These are phyloP conservation scores for Holothuria scabra DNA, from an alignment of 53 echinoderm and acorn worm genomes.

Conservation along the genomic window DNA sequence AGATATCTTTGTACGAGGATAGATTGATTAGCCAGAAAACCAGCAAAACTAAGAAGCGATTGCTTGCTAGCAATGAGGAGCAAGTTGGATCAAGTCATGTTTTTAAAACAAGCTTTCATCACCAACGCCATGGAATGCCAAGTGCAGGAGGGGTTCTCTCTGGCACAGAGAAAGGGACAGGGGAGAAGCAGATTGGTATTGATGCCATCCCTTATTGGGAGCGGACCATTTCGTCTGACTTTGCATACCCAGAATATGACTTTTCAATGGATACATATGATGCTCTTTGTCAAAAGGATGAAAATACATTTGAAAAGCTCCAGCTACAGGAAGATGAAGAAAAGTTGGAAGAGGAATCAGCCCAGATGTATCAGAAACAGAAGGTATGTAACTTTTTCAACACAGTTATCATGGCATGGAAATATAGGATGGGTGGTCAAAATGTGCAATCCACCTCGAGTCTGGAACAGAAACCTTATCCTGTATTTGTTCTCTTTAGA, in stretches of 20 bases:
- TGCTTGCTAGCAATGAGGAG: background rate
- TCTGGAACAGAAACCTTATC: no score
- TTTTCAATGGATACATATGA: conserved; percentile 13
- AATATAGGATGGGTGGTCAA: no score
- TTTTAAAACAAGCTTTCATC: background rate
- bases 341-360: conserved; percentile 21
- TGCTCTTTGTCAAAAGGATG: background rate
- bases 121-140: background rate
- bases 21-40: conserved; percentile 1
- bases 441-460: no score
- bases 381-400: conserved; percentile 6
- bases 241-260: conserved; percentile 25
- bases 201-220: conserved; percentile 25
- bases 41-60: background rate
- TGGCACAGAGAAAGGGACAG: no score
- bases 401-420: no score
- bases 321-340: conserved; percentile 27
- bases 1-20: background rate
- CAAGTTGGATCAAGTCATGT: no score
- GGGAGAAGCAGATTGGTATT: background rate
- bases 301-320: conserved; percentile 22
- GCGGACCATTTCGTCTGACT: conserved; percentile 34
- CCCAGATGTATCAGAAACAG: background rate
- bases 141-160: no score
- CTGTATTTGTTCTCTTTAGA: no score